Evolutionary conservation across 1,140 invertebrate genomes (phyloP).

Genomic region (Drosophila tropicalis): DNA sequence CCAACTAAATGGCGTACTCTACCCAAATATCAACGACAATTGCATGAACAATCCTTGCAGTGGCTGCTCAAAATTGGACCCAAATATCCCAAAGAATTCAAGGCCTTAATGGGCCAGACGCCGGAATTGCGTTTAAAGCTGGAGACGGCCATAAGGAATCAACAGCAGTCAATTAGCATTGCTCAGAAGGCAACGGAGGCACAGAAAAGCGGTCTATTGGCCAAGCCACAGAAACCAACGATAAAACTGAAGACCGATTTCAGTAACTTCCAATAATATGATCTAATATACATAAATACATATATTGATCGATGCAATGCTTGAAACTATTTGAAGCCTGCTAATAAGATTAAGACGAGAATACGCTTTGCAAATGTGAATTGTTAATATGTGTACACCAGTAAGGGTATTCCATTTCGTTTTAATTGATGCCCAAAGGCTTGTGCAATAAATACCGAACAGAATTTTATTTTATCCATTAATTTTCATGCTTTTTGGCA

Average conservation of each 20-base stretch:
- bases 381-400: conserved; percentile 20
- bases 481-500: conserved; percentile 21
- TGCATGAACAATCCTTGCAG: conserved; percentile 94
- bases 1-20: conserved; percentile 86
- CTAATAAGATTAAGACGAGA: background rate
- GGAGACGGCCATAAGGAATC: conserved; percentile 92
- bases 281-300: background rate
- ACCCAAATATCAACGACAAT: conserved; percentile 86
- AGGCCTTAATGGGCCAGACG: conserved; percentile 93
- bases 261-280: conserved; percentile 89
- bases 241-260: conserved; percentile 98
- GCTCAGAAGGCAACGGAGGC: conserved; percentile 83
- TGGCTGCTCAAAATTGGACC: conserved; percentile 96
- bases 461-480: background rate
- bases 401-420: conserved; percentile 14
- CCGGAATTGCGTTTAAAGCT: conserved; percentile 91
- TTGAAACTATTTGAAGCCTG: conserved; percentile 18
- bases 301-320: conserved; percentile 15
- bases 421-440: background rate
- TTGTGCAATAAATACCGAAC: conserved; percentile 1
- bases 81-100: conserved; percentile 96
- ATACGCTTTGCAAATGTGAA: conserved; percentile 41
- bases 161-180: conserved; percentile 86
- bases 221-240: conserved; percentile 87
- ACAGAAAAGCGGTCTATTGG: conserved; percentile 82